Percentiles rank a stretch among this genome's conserved stretches.
phyloP scores from a whole-genome alignment of 2,797 vertebrate species.

The Rhinella marina region DNA sequence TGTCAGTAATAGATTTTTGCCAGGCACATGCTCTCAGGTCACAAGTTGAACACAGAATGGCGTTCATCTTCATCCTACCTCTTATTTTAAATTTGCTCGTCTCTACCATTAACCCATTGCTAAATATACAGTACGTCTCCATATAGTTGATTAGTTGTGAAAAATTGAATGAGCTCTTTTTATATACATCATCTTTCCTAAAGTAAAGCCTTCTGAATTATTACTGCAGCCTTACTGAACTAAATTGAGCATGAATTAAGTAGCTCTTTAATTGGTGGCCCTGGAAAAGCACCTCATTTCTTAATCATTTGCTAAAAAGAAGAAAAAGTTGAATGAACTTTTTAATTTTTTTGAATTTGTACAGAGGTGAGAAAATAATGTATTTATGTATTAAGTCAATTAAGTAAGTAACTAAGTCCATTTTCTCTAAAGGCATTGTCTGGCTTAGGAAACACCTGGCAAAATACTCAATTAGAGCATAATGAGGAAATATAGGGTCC shows the following conservation, averaged over 20 bases:
- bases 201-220: background rate
- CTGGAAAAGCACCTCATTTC: background rate
- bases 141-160: background rate
- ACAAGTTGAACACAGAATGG: no score
- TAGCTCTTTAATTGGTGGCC: background rate
- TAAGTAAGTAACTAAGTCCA: background rate
- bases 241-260: constrained; percentile 7
- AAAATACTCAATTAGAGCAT: background rate
- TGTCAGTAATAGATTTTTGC: no score
- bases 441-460: background rate
- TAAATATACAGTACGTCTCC: background rate
- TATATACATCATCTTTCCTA: background rate
- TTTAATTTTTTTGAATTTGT: background rate
- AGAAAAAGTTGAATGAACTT: background rate
- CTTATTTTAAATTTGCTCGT: no score
- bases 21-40: no score
- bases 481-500: background rate
- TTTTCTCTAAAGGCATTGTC: background rate
- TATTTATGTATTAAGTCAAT: background rate
- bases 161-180: background rate
- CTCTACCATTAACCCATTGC: background rate
- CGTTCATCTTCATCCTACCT: no score
- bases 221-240: background rate
- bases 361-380: background rate
- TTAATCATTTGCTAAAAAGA: background rate